Percentiles rank a stretch among this genome's conserved stretches.
phyloP scores from a whole-genome alignment of 2,797 vertebrate genomes.

The Leucoraja ocellata region DNA sequence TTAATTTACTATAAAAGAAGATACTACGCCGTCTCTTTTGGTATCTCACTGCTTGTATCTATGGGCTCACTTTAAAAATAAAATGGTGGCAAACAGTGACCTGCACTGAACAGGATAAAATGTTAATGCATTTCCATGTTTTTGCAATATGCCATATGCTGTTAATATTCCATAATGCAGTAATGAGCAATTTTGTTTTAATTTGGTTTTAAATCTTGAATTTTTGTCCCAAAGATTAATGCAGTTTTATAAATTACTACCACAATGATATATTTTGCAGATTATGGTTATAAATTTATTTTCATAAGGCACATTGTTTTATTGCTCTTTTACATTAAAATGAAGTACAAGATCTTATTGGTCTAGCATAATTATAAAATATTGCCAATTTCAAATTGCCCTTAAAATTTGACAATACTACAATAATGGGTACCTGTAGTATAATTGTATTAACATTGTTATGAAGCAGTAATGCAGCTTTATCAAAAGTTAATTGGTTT shows the following conservation, averaged over 20 bases:
- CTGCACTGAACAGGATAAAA: neutral
- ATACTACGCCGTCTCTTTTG: neutral
- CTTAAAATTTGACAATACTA: neutral
- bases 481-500: neutral
- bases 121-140: neutral
- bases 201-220: neutral
- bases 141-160: neutral
- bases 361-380: neutral
- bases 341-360: neutral
- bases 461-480: neutral
- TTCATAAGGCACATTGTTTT: slow-evolving; percentile 10
- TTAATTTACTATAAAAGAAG: neutral
- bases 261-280: neutral
- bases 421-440: neutral
- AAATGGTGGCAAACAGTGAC: neutral
- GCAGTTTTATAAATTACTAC: neutral
- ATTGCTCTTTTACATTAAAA: slow-evolving; percentile 21
- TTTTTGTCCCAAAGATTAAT: neutral
- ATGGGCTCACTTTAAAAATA: neutral
- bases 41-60: neutral
- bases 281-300: neutral
- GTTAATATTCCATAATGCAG: neutral
- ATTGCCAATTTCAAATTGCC: neutral
- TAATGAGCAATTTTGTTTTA: neutral
- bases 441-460: neutral